A percentile compares a stretch with the other conserved stretches of the same genome.
These are phyloP conservation scores for Vimba vimba DNA, from an alignment of 2,113 vertebrate genomes.

Conservation along the genomic window DNA sequence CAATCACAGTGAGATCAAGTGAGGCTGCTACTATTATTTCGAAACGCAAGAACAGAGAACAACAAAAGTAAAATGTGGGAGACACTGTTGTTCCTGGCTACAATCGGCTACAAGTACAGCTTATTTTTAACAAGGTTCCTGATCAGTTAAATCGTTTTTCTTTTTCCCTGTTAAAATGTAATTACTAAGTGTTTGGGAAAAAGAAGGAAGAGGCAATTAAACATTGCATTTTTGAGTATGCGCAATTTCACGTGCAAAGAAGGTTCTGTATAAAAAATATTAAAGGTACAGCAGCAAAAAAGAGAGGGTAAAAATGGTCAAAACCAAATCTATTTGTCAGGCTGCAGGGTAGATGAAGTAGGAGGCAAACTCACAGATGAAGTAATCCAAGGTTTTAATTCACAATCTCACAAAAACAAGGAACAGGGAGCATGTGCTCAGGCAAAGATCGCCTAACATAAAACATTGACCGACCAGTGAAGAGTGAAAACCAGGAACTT, in stretches of 20 bases:
- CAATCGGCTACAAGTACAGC: neutral
- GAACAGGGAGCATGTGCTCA: no score
- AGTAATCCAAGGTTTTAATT: no score
- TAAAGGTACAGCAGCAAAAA: neutral
- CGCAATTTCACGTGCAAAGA: neutral
- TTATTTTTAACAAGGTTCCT: neutral
- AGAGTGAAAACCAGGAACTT: no score
- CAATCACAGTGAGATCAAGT: neutral
- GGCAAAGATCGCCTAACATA: no score
- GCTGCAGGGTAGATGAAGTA: no score
- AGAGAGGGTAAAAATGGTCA: neutral
- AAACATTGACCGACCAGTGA: no score
- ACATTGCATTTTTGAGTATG: neutral
- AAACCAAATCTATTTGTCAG: no score
- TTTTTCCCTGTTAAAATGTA: neutral
- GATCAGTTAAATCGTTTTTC: neutral
- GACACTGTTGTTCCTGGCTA: neutral
- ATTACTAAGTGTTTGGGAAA: neutral
- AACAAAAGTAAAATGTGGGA: neutral
- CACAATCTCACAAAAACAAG: no score
- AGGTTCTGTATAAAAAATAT: neutral
- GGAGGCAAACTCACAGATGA: no score
- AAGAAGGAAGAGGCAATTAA: neutral
- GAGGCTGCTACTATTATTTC: neutral
- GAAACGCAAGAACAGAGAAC: no score